Conservation (phyloP, 1,140 invertebrate species). For the Lordiphosa clarofinis region DNA sequence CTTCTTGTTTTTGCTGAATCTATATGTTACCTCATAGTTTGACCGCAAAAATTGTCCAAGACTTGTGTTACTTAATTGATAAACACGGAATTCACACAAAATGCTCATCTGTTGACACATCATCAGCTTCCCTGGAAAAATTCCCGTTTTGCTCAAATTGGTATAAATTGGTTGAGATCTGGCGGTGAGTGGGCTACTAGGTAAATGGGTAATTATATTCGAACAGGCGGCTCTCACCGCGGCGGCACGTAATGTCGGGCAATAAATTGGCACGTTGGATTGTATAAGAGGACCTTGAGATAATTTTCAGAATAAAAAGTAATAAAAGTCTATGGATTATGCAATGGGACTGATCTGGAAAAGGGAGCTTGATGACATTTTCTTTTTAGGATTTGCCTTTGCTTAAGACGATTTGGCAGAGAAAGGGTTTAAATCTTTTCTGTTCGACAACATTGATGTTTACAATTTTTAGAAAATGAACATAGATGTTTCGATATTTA, state of each 20-base stretch:
- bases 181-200: not conserved
- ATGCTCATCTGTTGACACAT: constrained; percentile 1
- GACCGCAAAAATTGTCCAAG: constrained; percentile 42
- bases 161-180: constrained; percentile 40
- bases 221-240: not conserved
- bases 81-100: constrained; percentile 28
- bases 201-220: constrained; percentile 45
- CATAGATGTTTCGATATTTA: no score
- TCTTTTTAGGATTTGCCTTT: no score
- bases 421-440: no score
- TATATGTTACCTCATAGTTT: constrained; percentile 59
- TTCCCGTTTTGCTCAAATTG: constrained; percentile 9
- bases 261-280: constrained; percentile 27
- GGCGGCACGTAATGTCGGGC: constrained; percentile 12
- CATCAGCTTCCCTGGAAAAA: constrained; percentile 6
- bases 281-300: constrained; percentile 11
- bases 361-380: no score
- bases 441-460: no score
- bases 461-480: no score
- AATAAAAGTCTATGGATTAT: constrained; percentile 15
- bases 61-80: constrained; percentile 59
- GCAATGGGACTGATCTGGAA: no score
- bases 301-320: constrained; percentile 20
- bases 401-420: no score
- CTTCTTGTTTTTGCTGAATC: constrained; percentile 33